A percentile compares a stretch with the other conserved stretches of the same genome.
Evolutionary conservation across 1,140 invertebrate species (phyloP).

Genomic region (Heliothis subflexa): DNA sequence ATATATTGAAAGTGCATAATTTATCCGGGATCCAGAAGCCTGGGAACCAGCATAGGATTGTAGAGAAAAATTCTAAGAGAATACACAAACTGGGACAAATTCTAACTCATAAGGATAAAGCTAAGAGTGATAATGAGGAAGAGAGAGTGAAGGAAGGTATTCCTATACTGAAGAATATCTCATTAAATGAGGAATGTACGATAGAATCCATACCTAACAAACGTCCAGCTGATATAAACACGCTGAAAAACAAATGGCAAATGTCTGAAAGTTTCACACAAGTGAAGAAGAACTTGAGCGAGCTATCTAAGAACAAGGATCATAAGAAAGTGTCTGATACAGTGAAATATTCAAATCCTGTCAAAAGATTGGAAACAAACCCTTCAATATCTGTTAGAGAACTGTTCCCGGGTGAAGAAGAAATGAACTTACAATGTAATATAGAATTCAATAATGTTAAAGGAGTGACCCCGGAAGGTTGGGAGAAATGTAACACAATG

Average conservation of each 20-base stretch:
- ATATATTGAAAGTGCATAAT: conserved; percentile 78
- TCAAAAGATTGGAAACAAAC: conserved; percentile 89
- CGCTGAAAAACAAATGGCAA: conserved; percentile 84
- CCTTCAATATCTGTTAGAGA: conserved; percentile 93
- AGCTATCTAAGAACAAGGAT: conserved; percentile 81
- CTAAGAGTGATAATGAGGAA: conserved; percentile 67
- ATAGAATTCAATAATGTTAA: conserved; percentile 90
- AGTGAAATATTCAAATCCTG: conserved; percentile 80
- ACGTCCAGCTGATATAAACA: conserved; percentile 78
- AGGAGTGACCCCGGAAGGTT: conserved; percentile 91
- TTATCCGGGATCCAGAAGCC: conserved; percentile 75
- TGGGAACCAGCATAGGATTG: conserved; percentile 74
- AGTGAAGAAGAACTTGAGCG: conserved; percentile 83
- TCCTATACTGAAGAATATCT: conserved; percentile 75
- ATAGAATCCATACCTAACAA: conserved; percentile 83
- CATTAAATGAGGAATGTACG: conserved; percentile 82
- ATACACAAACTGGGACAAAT: conserved; percentile 84
- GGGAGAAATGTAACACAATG: conserved; percentile 92
- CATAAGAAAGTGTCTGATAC: conserved; percentile 71
- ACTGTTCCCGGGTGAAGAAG: conserved; percentile 92
- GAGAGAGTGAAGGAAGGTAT: conserved; percentile 68
- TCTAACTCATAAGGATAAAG: conserved; percentile 73
- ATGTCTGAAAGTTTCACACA: conserved; percentile 84
- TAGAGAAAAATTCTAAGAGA: conserved; percentile 80
- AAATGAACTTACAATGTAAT: conserved; percentile 91